Percentiles rank a stretch among this genome's conserved stretches.
Conservation (phyloP, 2,797 vertebrate species). For the Rhinatrema bivittatum region DNA sequence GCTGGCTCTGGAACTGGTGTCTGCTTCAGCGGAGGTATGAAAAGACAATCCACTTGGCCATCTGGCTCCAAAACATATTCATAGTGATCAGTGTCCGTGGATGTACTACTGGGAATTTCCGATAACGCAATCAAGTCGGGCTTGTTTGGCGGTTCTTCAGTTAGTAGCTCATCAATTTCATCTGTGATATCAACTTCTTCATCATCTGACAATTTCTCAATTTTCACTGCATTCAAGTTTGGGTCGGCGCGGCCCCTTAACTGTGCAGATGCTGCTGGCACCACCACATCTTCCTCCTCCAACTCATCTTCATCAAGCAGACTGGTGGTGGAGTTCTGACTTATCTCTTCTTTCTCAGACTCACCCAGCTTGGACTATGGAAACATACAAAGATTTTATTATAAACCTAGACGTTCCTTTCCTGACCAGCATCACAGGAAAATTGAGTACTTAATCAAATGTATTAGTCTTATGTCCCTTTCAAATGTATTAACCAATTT, state of each 20-base stretch:
- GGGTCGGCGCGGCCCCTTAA: constrained; percentile 50
- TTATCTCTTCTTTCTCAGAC: constrained; percentile 34
- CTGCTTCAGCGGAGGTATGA: constrained; percentile 6
- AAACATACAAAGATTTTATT: constrained; percentile 1
- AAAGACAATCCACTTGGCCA: constrained; percentile 2
- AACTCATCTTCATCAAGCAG: constrained; percentile 21
- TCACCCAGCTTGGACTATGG: constrained; percentile 17
- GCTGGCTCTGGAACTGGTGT: not conserved
- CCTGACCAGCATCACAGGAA: too few species aligned
- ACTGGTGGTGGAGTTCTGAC: constrained; percentile 8
- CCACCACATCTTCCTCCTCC: not conserved
- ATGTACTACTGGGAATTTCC: constrained; percentile 8
- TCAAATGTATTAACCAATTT: not conserved
- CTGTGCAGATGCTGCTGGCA: not conserved
- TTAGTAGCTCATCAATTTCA: constrained; percentile 56
- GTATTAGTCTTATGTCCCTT: too few species aligned
- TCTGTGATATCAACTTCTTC: constrained; percentile 95
- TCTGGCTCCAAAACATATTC: constrained; percentile 9
- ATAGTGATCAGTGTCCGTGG: constrained; percentile 4
- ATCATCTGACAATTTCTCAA: constrained; percentile 84
- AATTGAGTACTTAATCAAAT: not conserved
- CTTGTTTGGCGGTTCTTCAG: constrained; percentile 22
- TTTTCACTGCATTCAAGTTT: constrained; percentile 77
- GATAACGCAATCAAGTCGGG: constrained; percentile 13
- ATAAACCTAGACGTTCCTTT: not conserved